phyloP scores from a whole-genome alignment of 2,888 invertebrate genomes.

The Antheraea yamamai region DNA sequence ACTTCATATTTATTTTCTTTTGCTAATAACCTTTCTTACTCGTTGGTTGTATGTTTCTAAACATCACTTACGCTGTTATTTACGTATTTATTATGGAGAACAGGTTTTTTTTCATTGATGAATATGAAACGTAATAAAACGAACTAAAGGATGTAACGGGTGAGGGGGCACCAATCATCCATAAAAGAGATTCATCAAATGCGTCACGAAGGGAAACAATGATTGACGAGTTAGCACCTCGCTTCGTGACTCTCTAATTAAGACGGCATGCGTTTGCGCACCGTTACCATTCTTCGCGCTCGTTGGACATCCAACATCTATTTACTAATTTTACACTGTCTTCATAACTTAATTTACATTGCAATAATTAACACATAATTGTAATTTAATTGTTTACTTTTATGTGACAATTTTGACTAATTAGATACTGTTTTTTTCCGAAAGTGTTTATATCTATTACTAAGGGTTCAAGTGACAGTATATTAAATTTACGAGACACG shows the following conservation, averaged over 20 bases:
- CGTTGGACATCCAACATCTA: constrained; percentile 56
- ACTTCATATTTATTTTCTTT: background rate
- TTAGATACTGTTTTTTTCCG: background rate
- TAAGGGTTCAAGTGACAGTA: constrained; percentile 6
- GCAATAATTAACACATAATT: constrained; percentile 8
- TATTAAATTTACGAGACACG: constrained; percentile 49
- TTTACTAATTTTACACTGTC: constrained; percentile 47
- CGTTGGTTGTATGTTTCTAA: background rate
- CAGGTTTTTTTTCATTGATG: background rate
- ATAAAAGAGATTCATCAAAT: constrained; percentile 65
- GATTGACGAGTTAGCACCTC: constrained; percentile 81
- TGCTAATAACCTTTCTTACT: background rate
- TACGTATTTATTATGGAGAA: background rate
- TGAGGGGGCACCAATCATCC: constrained; percentile 61
- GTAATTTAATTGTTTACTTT: background rate
- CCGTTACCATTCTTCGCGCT: constrained; percentile 62
- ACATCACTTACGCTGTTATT: background rate
- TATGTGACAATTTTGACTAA: background rate
- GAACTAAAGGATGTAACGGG: constrained; percentile 56
- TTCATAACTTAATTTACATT: constrained; percentile 12
- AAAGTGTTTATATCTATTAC: constrained; percentile 10
- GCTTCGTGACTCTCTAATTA: constrained; percentile 73
- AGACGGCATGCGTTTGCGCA: constrained; percentile 75
- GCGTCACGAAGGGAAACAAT: constrained; percentile 67
- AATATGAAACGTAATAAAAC: constrained; percentile 7